Percentiles rank a stretch among this genome's conserved stretches.
These are phyloP conservation scores for Addax nasomaculatus DNA, from an alignment of 2,113 vertebrate genomes.

Conservation along the genomic window DNA sequence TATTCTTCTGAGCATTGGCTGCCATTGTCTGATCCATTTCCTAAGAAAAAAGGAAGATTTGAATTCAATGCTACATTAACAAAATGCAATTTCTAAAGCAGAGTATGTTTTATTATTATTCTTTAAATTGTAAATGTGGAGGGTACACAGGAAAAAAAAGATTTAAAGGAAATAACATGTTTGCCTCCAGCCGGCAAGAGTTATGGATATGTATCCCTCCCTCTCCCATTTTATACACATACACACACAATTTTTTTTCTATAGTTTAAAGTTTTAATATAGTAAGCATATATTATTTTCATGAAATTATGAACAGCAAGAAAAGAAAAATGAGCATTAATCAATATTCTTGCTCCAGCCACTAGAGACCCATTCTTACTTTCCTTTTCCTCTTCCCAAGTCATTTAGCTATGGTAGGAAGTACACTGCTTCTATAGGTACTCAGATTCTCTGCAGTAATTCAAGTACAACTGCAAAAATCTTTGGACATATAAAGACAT, in stretches of 20 bases:
- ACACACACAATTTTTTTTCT: neutral
- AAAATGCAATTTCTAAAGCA: conserved; percentile 37
- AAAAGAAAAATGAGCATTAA: conserved; percentile 33
- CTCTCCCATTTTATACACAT: neutral
- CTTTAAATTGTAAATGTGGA: neutral
- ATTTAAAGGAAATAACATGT: neutral
- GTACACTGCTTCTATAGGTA: neutral
- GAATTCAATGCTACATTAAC: conserved; percentile 13
- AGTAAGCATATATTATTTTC: conserved; percentile 22
- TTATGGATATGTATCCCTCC: neutral
- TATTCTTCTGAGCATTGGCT: conserved; percentile 86
- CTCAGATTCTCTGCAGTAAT: neutral
- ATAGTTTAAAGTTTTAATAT: neutral
- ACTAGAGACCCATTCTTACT: neutral
- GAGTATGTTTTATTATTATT: neutral
- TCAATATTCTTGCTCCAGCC: neutral
- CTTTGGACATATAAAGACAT: neutral
- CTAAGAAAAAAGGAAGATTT: conserved; percentile 74
- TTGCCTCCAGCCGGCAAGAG: neutral
- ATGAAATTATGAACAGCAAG: neutral
- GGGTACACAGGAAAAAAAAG: neutral
- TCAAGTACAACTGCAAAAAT: neutral
- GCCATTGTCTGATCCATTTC: conserved; percentile 90
- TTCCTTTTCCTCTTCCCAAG: neutral
- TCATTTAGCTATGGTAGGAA: neutral